A percentile compares a stretch with the other conserved stretches of the same genome.
These are phyloP conservation scores for Caenorhabditis latens DNA, from an alignment of 1,140 invertebrate genomes.

Conservation along the genomic window DNA sequence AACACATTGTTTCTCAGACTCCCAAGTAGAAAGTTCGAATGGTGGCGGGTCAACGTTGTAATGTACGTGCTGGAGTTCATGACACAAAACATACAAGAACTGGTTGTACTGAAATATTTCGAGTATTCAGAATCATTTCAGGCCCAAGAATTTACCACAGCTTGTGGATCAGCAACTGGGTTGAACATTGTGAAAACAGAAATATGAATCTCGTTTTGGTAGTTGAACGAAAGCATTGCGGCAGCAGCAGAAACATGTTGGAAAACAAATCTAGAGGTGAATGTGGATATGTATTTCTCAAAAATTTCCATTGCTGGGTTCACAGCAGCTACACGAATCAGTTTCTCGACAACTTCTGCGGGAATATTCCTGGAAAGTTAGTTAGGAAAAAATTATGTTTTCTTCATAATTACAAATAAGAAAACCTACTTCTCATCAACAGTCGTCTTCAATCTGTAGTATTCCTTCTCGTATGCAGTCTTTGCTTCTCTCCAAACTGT, in stretches of 20 bases:
- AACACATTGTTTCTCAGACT: slow-evolving; percentile 14
- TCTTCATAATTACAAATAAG: too few species aligned
- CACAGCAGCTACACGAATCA: background rate
- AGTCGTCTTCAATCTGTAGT: background rate
- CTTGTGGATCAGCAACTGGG: background rate
- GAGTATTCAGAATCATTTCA: too few species aligned
- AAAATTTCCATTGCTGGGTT: slow-evolving; percentile 42
- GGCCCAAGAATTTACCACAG: background rate
- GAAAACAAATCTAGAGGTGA: slow-evolving; percentile 8
- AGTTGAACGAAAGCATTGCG: background rate
- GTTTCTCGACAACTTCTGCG: background rate
- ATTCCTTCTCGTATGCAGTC: slow-evolving; percentile 15
- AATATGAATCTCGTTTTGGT: slow-evolving; percentile 39
- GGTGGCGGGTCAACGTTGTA: slow-evolving; percentile 17
- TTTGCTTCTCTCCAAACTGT: background rate
- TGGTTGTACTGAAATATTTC: background rate
- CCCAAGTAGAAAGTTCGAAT: slow-evolving; percentile 4
- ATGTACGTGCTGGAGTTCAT: slow-evolving; percentile 19
- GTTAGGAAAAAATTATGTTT: background rate
- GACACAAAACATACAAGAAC: slow-evolving; percentile 20
- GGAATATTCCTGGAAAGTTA: background rate
- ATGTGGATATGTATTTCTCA: slow-evolving; percentile 13
- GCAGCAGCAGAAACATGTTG: slow-evolving; percentile 13
- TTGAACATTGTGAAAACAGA: slow-evolving; percentile 24
- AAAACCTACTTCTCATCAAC: background rate